These are phyloP conservation scores for Anableps anableps DNA, from an alignment of 2,797 vertebrate genomes.

Conservation along the genomic window DNA sequence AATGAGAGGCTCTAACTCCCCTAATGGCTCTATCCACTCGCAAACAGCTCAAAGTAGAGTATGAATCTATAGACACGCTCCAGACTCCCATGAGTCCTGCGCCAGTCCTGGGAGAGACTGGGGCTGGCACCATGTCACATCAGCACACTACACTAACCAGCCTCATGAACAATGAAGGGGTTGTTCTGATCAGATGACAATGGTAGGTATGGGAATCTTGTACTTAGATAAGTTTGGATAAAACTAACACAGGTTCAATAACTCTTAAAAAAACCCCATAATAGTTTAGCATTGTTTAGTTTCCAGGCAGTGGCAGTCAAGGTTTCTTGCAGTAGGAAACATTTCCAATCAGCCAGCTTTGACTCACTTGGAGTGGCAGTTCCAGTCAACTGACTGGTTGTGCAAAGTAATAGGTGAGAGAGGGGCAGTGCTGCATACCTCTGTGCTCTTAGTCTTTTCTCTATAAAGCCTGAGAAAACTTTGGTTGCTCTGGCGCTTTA, in stretches of 20 bases:
- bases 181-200: slow-evolving; percentile 46
- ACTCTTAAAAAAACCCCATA: not conserved
- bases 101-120: slow-evolving; percentile 46
- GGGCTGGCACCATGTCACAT: slow-evolving; percentile 54
- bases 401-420: not conserved
- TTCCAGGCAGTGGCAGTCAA: not conserved
- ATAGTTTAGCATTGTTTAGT: not conserved
- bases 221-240: not conserved
- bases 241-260: not conserved
- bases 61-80: slow-evolving; percentile 46
- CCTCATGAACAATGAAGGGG: slow-evolving; percentile 21
- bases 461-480: not conserved
- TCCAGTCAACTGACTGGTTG: not conserved
- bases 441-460: not conserved
- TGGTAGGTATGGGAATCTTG: not conserved
- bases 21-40: slow-evolving; percentile 73
- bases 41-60: slow-evolving; percentile 68
- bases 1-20: slow-evolving; percentile 45
- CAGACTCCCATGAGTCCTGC: slow-evolving; percentile 57
- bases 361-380: not conserved
- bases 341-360: not conserved
- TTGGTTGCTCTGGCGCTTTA: not conserved
- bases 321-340: not conserved
- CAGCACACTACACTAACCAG: slow-evolving; percentile 40
- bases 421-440: not conserved